phyloP scores from a whole-genome alignment of 2,113 vertebrate genomes.

The Cyprinus carpio region DNA sequence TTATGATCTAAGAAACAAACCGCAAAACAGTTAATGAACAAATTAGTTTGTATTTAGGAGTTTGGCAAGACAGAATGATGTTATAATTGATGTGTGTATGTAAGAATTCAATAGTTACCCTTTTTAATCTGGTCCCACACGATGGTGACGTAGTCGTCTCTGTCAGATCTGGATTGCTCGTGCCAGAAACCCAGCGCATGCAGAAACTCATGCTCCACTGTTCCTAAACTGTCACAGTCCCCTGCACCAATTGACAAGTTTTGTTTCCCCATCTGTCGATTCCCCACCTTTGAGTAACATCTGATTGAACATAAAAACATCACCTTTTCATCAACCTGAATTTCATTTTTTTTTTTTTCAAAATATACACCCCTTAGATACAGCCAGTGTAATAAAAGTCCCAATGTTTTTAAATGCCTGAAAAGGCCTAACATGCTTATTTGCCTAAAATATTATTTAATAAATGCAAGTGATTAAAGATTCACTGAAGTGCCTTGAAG shows the following conservation, averaged over 20 bases:
- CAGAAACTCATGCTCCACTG: conserved; percentile 86
- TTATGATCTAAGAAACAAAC: conserved; percentile 68
- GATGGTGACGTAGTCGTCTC: conserved; percentile 85
- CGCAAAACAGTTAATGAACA: not conserved
- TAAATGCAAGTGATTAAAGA: no score
- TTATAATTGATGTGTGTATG: not conserved
- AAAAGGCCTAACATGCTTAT: not conserved
- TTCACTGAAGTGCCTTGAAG: no score
- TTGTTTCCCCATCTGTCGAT: conserved; percentile 76
- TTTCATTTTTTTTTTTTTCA: not conserved
- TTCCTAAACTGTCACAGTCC: conserved; percentile 83
- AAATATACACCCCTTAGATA: no score
- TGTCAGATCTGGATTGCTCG: conserved; percentile 86
- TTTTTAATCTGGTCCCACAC: conserved; percentile 79
- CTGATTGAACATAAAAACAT: conserved; percentile 65
- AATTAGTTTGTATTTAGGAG: not conserved
- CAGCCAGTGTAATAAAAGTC: no score
- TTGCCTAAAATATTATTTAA: not conserved
- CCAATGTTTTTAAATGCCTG: no score
- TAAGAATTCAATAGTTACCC: conserved; percentile 67
- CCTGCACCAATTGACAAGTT: conserved; percentile 79
- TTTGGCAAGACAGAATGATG: not conserved
- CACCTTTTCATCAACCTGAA: not conserved
- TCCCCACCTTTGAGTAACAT: conserved; percentile 91
- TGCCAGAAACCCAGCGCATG: conserved; percentile 91